Base-by-base conservation (phyloP, 2,797 vertebrate species). In the Muscicapa comitata region DNA sequence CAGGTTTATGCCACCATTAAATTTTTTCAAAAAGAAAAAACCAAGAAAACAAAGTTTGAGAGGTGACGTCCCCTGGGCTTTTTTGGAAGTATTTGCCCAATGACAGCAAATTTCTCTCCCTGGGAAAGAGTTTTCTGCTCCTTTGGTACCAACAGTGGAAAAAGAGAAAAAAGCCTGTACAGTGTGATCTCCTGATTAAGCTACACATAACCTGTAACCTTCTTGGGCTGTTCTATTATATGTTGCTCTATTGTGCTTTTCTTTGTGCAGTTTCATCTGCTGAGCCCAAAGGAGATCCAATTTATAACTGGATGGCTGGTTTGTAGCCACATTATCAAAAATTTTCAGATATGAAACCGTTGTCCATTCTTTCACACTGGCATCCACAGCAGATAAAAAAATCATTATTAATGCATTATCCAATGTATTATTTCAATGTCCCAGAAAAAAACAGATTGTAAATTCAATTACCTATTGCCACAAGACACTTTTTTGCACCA, bases 381-480 rank as follows among this genome's bases (percentile, higher is more conserved):
- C 58, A 28, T 50, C 40, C 80, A 23, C 4, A 75, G 70, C 28
- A 92, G 38, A 73, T 84, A 86, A 85, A 90, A 51, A 38, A 80
- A 35, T 79, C 57, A 88, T 76, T 74, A 72, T 83, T 90, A 93
- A 80, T 57, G 73, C 23, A 28, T 88, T 88, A 93, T 68, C 84
- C 47, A 77, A 51, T 9, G 8, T 71, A 74, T 86, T 91, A 88
- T 94, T 96, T 90, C 82, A 94, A 35, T 26, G 10, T 93, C 72
- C 42, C 59, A 57, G 47, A 80, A 61, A 87, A 96, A 91, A 96
- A 94, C 15, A 57, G 54, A 57, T 73, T 94, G 68, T 85, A 94
- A 95, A 95, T 92, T 93, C 78, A 92, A 78, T 95, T 95, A 86
- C 90, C 70, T 91, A 42, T 85, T 88, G 66, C 68, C 70, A 92